Evolutionary conservation across 2,113 vertebrate species (phyloP).

Genomic region (Tenrec ecaudatus): DNA sequence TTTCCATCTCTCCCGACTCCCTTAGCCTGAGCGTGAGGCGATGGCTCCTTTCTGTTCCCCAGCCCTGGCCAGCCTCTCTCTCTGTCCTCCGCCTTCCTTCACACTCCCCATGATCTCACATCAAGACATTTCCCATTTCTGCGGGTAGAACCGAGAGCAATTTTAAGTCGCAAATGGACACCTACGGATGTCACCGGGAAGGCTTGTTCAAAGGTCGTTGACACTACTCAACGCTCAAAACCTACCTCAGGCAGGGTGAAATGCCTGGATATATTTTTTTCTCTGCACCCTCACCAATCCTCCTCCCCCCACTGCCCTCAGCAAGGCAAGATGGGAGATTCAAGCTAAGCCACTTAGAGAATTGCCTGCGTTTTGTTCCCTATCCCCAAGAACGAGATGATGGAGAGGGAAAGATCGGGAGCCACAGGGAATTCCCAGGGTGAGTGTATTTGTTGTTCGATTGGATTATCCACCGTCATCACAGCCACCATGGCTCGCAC

Average conservation of each 20-base stretch:
- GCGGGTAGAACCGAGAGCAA: constrained; percentile 87
- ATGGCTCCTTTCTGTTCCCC: constrained; percentile 83
- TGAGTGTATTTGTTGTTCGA: background rate
- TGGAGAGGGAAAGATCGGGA: constrained; percentile 11
- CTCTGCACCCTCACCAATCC: no score
- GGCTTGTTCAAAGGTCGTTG: constrained; percentile 86
- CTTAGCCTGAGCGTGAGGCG: constrained; percentile 79
- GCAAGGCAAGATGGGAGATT: constrained; percentile 64
- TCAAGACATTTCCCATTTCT: constrained; percentile 82
- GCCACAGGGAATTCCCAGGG: constrained; percentile 30
- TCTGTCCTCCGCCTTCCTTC: constrained; percentile 83
- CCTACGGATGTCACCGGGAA: constrained; percentile 87
- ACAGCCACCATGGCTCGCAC: background rate
- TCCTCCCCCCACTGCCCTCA: background rate
- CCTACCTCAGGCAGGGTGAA: constrained; percentile 36
- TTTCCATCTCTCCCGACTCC: constrained; percentile 85
- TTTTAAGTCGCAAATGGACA: constrained; percentile 87
- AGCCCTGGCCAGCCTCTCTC: constrained; percentile 81
- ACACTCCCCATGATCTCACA: constrained; percentile 83
- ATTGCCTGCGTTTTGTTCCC: constrained; percentile 2
- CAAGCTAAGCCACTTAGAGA: constrained; percentile 55
- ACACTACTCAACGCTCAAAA: constrained; percentile 79
- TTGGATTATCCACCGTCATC: background rate
- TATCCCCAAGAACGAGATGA: constrained; percentile 49
- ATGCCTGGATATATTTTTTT: constrained; percentile 22